These are phyloP conservation scores for Agonum fuliginosum DNA, from an alignment of 2,888 invertebrate species.

Conservation along the genomic window DNA sequence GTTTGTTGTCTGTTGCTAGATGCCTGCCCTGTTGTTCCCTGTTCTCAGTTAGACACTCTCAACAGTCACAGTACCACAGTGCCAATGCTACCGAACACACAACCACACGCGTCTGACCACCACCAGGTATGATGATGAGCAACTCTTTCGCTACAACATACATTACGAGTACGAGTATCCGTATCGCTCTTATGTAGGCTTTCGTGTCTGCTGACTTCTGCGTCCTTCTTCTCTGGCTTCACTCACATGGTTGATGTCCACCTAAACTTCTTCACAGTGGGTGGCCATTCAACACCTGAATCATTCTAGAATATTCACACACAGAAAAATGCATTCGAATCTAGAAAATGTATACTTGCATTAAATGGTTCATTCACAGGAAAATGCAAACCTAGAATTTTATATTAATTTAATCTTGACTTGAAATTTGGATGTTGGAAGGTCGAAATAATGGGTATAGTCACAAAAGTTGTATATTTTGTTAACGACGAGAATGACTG, in stretches of 20 bases:
- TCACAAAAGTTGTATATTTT: no score
- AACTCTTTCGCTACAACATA: constrained; percentile 34
- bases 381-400: no score
- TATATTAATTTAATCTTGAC: no score
- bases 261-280: background rate
- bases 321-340: no score
- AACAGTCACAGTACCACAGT: constrained; percentile 76
- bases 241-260: constrained; percentile 18
- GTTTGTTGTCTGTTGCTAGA: constrained; percentile 94
- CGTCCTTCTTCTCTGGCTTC: constrained; percentile 32
- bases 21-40: constrained; percentile 93
- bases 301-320: no score
- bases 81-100: constrained; percentile 74
- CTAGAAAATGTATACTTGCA: no score
- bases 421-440: no score
- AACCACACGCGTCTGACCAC: constrained; percentile 72
- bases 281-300: no score
- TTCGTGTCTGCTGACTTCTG: constrained; percentile 2
- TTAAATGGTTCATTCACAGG: no score
- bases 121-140: constrained; percentile 62
- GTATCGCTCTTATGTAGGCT: constrained; percentile 38
- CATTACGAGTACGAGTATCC: constrained; percentile 39
- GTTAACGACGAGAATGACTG: no score
- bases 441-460: no score
- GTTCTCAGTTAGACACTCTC: constrained; percentile 90